Conservation (phyloP, 2,797 vertebrate species). For the Gouania willdenowi region DNA sequence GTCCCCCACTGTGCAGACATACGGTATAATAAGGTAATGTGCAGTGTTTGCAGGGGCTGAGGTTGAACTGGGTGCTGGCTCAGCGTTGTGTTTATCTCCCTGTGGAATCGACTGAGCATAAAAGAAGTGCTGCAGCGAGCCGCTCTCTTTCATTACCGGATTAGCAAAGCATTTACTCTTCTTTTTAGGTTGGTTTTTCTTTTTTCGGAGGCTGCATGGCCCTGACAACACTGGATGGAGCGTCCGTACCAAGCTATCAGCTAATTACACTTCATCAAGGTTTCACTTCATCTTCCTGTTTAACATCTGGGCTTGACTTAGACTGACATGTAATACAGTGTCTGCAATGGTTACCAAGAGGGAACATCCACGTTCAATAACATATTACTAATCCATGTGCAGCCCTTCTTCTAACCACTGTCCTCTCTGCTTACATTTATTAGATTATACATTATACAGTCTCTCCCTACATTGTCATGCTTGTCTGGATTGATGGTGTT, state of each 20-base stretch:
- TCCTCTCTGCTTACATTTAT: too few species aligned
- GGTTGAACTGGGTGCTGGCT: slow-evolving; percentile 58
- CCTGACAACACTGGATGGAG: slow-evolving; percentile 15
- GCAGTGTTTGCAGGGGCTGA: slow-evolving; percentile 39
- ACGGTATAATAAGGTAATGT: slow-evolving; percentile 60
- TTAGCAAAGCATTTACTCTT: slow-evolving; percentile 64
- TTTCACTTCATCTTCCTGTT: slow-evolving; percentile 1
- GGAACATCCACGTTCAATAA: too few species aligned
- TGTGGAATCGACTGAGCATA: slow-evolving; percentile 67
- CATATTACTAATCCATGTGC: not conserved
- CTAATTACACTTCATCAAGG: not conserved
- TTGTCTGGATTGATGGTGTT: not conserved
- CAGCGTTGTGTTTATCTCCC: slow-evolving; percentile 64
- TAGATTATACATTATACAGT: too few species aligned
- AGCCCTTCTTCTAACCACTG: too few species aligned
- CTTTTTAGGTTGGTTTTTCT: slow-evolving; percentile 32
- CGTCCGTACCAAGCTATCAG: too few species aligned
- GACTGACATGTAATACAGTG: too few species aligned
- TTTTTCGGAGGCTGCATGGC: too few species aligned
- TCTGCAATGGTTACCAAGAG: too few species aligned
- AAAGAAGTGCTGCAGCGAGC: slow-evolving; percentile 70
- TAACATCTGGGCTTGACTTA: slow-evolving; percentile 30
- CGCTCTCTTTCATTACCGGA: slow-evolving; percentile 74
- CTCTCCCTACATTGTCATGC: slow-evolving; percentile 11
- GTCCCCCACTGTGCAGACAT: too few species aligned